Base-by-base conservation (phyloP, 2,888 invertebrate genomes). In the Pharmacophagus antenor region DNA sequence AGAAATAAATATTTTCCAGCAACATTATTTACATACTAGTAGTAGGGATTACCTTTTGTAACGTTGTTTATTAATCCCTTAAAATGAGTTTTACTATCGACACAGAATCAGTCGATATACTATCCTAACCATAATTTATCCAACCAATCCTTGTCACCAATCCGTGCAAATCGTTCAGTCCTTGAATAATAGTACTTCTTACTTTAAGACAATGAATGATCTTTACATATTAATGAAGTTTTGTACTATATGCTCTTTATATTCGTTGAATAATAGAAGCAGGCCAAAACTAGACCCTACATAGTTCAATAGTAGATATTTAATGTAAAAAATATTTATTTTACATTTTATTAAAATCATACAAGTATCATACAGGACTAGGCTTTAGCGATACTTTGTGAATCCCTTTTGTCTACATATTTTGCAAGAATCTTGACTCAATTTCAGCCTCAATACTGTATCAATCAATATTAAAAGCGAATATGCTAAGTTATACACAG, bases 241-340 rank as follows among this genome's bases (percentile, higher is more conserved):
- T 44, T 44, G 42, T 44, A 44, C 42, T 44, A 6, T 18, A 44
- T 44, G 42, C 42, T 44, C 42, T 44, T 44, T 44, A 44, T 5
- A n/a, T 44, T 44, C 8, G 0, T 18, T 44, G 8, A 17, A 44
- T 44, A 44, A 2, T 44, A 44, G 10, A 18, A 18, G 42, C 42
- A 18, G 42, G 18, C 17, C 18, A 6, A 10, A 44, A 44, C 37
- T 44, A 44, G 42, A 18, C 18, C 42, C 42, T 44, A 17, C 2
- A 18, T 18, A 18, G 17, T 18, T 44, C 42, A 17, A 42, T 41
- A 4, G 2, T 10, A 27, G 27, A n/a, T n/a, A n/a, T n/a, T 7
- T 27, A 27, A 27, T 27, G 27, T 27, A 7, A 27, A 10, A 27
- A 27, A 27, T 27, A 5, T 44, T 18, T 17, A 17, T 1, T 42